Percentiles rank a stretch among this genome's conserved stretches.
Evolutionary conservation across 1,140 invertebrate genomes (phyloP).

Genomic region (Lucilia sericata): DNA sequence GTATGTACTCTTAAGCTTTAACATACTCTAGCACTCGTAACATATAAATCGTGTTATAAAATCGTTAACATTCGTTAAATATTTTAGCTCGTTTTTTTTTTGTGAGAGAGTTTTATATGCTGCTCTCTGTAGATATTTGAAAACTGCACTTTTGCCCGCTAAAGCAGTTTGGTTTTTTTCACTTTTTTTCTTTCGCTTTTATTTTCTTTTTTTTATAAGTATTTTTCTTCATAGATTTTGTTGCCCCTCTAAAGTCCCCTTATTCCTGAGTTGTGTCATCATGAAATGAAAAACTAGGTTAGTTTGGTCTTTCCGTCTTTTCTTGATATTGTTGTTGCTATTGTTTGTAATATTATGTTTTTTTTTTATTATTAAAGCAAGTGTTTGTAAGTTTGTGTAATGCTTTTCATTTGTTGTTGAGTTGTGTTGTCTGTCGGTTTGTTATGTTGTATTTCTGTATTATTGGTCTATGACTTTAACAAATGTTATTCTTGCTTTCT

Average conservation of each 20-base stretch:
- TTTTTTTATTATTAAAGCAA: neutral
- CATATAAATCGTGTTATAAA: neutral
- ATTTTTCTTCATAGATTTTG: neutral
- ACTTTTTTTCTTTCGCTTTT: slow-evolving; percentile 34
- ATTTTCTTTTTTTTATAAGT: neutral
- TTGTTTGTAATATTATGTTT: too few species aligned
- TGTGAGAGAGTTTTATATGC: too few species aligned
- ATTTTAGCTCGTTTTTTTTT: neutral
- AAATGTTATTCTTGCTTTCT: slow-evolving; percentile 20
- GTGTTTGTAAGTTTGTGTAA: slow-evolving; percentile 13
- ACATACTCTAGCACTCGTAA: neutral
- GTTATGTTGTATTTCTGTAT: neutral
- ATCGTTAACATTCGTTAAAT: neutral
- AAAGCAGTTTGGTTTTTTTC: slow-evolving; percentile 36
- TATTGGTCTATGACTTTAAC: slow-evolving; percentile 38
- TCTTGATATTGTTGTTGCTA: neutral
- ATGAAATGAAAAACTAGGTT: slow-evolving; percentile 47
- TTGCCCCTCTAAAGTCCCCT: neutral
- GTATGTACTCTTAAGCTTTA: neutral
- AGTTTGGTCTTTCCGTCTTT: slow-evolving; percentile 49
- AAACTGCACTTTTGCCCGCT: slow-evolving; percentile 36
- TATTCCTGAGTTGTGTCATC: slow-evolving; percentile 29
- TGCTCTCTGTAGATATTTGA: neutral
- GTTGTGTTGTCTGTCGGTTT: neutral
- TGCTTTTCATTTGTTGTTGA: neutral